Conservation (phyloP, 2,113 vertebrate genomes). For the Steatornis caripensis region DNA sequence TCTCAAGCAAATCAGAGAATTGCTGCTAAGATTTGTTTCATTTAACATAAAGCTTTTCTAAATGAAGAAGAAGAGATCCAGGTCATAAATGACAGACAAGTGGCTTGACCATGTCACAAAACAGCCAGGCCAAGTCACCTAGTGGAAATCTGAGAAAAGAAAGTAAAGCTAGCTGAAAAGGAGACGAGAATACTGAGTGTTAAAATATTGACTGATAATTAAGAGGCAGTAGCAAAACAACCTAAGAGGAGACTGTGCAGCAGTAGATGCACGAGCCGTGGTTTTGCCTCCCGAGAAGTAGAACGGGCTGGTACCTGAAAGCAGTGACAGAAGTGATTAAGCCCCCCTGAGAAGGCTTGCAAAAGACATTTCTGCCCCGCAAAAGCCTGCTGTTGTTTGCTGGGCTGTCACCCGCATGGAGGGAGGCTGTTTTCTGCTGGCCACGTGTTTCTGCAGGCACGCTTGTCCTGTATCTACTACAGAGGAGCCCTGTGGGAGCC, state of each 20-base stretch:
- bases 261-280: background rate
- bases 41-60: background rate
- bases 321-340: background rate
- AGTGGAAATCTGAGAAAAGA: background rate
- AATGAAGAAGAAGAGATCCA: background rate
- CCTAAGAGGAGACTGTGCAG: background rate
- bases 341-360: background rate
- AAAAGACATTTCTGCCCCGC: background rate
- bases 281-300: background rate
- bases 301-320: background rate
- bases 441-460: accelerated
- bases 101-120: background rate
- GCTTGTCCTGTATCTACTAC: accelerated
- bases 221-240: background rate
- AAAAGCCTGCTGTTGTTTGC: background rate
- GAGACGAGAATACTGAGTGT: background rate
- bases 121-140: background rate
- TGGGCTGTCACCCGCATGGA: background rate
- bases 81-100: background rate
- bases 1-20: background rate
- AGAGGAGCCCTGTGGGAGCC: background rate
- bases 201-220: background rate
- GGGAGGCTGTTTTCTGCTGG: background rate
- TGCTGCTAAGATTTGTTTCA: background rate
- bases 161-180: background rate